These are phyloP conservation scores for Phortica variegata DNA, from an alignment of 1,140 invertebrate species.

Conservation along the genomic window DNA sequence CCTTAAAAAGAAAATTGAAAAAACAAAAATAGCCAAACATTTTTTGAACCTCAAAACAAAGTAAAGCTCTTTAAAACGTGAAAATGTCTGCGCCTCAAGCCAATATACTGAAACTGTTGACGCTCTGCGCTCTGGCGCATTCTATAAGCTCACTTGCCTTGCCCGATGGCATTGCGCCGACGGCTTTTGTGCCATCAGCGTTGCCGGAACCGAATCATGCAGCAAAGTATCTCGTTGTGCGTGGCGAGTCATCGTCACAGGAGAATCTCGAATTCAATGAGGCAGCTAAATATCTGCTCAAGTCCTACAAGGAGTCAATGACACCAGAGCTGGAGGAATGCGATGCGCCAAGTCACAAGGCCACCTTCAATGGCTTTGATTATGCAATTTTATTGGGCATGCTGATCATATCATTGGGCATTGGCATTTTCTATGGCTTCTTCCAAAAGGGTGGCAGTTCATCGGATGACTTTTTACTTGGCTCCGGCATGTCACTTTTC, in stretches of 20 bases:
- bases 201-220: conserved; percentile 15
- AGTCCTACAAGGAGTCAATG: conserved; percentile 15
- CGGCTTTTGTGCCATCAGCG: no score
- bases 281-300: conserved; percentile 32
- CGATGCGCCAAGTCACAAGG: conserved; percentile 41
- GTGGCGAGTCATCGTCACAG: conserved; percentile 29
- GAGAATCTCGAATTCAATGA: conserved; percentile 40
- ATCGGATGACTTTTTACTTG: conserved; percentile 68
- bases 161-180: conserved; percentile 7
- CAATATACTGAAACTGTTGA: conserved; percentile 39
- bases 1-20: not conserved
- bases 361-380: conserved; percentile 58
- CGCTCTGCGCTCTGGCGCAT: conserved; percentile 47
- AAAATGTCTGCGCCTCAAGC: conserved; percentile 37
- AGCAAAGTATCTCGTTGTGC: conserved; percentile 44
- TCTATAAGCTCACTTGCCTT: conserved; percentile 32
- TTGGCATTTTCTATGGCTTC: conserved; percentile 76
- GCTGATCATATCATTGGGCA: conserved; percentile 69
- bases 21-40: not conserved
- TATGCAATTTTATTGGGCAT: conserved; percentile 67
- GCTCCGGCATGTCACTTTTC: conserved; percentile 68
- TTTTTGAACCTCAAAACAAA: conserved; percentile 2
- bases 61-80: not conserved
- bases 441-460: conserved; percentile 62
- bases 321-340: conserved; percentile 33